These are phyloP conservation scores for Phthorimaea operculella DNA, from an alignment of 1,140 invertebrate genomes.

Conservation along the genomic window DNA sequence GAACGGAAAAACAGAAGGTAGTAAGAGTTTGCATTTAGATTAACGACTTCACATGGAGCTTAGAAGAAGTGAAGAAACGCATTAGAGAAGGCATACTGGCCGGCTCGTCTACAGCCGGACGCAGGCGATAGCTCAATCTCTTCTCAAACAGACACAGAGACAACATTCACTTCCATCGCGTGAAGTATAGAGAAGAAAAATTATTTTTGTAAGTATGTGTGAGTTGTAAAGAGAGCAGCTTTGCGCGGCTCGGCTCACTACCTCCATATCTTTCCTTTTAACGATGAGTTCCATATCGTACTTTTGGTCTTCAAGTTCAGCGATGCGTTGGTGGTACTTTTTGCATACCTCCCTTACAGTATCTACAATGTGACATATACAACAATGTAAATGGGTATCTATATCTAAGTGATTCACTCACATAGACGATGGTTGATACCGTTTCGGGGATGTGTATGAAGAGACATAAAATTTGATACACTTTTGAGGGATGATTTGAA, in stretches of 20 bases:
- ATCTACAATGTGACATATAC: slow-evolving; percentile 69
- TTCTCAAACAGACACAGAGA: slow-evolving; percentile 52
- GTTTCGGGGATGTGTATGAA: background rate
- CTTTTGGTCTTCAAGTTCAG: slow-evolving; percentile 91
- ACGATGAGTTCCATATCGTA: slow-evolving; percentile 99
- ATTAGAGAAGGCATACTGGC: slow-evolving; percentile 38
- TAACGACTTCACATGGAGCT: slow-evolving; percentile 41
- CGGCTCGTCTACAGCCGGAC: slow-evolving; percentile 15
- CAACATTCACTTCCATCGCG: slow-evolving; percentile 50
- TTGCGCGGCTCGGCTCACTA: slow-evolving; percentile 63
- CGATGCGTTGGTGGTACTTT: slow-evolving; percentile 90
- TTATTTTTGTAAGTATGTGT: slow-evolving; percentile 51
- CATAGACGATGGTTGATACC: background rate
- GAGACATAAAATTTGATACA: background rate
- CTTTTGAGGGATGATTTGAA: background rate
- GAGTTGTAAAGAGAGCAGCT: slow-evolving; percentile 49
- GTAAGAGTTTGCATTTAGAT: slow-evolving; percentile 39
- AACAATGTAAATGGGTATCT: background rate
- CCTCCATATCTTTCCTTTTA: slow-evolving; percentile 97
- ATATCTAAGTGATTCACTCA: background rate
- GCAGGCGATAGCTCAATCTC: slow-evolving; percentile 28
- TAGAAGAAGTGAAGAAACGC: slow-evolving; percentile 46
- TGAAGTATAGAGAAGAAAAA: slow-evolving; percentile 41
- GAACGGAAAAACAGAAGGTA: slow-evolving; percentile 42
- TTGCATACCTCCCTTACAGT: slow-evolving; percentile 83